These are phyloP conservation scores for Taxidea taxus DNA, from an alignment of 2,113 vertebrate genomes.

Conservation along the genomic window DNA sequence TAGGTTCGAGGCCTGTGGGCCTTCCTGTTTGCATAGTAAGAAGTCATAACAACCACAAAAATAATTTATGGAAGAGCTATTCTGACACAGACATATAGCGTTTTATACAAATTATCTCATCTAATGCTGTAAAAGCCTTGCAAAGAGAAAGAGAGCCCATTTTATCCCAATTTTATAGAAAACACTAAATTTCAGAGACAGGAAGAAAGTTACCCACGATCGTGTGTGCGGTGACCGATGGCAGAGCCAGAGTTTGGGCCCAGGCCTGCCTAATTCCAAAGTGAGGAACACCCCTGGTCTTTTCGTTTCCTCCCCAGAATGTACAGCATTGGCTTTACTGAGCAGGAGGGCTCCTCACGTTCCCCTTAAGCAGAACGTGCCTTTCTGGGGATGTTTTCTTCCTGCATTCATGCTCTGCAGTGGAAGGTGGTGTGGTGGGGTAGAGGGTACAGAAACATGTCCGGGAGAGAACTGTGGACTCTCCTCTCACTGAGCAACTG, in stretches of 20 bases:
- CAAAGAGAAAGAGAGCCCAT: neutral
- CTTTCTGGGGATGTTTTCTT: neutral
- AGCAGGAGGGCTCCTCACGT: fast-evolving
- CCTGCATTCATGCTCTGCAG: fast-evolving
- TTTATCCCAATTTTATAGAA: neutral
- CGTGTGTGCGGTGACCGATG: neutral
- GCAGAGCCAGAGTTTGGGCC: neutral
- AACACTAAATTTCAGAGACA: neutral
- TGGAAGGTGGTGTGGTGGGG: neutral
- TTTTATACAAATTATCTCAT: neutral
- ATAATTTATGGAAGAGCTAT: neutral
- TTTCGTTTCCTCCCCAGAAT: fast-evolving
- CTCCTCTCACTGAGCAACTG: neutral
- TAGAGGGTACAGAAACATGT: neutral
- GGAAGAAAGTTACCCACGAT: neutral
- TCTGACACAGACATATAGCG: neutral
- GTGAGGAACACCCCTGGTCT: neutral
- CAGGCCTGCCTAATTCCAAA: neutral
- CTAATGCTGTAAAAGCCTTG: neutral
- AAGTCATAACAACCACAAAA: neutral
- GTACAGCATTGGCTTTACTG: fast-evolving
- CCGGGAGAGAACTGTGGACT: neutral
- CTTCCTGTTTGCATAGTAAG: neutral
- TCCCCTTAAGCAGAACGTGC: fast-evolving
- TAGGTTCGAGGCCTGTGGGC: neutral